Percentiles rank a stretch among this genome's conserved stretches.
Evolutionary conservation across 2,113 vertebrate genomes (phyloP).

Genomic region (Serinus canaria): DNA sequence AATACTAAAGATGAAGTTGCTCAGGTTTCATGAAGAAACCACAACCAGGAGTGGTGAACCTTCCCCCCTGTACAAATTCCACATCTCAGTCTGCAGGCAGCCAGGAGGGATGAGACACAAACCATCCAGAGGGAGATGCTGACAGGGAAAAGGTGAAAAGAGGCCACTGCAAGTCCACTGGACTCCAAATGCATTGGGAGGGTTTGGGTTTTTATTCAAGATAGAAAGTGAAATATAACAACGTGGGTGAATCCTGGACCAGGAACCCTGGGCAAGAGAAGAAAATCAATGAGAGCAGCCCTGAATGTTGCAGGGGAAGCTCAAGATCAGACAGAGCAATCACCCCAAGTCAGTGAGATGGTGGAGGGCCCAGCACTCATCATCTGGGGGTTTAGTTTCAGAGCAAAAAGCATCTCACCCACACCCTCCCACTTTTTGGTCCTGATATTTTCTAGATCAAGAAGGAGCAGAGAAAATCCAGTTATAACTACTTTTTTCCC

Average conservation of each 20-base stretch:
- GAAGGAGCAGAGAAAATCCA: neutral
- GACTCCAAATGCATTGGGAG: neutral
- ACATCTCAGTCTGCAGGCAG: neutral
- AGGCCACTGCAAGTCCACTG: neutral
- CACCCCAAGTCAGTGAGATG: accelerated
- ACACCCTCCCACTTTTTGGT: accelerated
- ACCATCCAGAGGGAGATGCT: neutral
- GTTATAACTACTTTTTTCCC: neutral
- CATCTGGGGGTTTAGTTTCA: neutral
- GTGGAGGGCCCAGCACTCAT: neutral
- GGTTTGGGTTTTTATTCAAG: neutral
- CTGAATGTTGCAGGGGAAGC: neutral
- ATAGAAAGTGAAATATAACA: neutral
- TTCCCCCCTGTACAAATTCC: neutral
- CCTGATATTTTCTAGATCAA: neutral
- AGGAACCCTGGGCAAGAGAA: too few species aligned
- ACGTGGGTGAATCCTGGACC: neutral
- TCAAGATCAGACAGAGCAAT: neutral
- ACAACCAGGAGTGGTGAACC: neutral
- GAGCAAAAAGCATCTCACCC: neutral
- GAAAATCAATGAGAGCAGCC: neutral
- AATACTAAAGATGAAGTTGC: neutral
- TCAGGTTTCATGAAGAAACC: accelerated
- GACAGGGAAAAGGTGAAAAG: neutral
- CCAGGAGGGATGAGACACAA: neutral